A percentile compares a stretch with the other conserved stretches of the same genome.
These are phyloP conservation scores for Caenorhabditis becei DNA, from an alignment of 2,888 invertebrate genomes.

Conservation along the genomic window DNA sequence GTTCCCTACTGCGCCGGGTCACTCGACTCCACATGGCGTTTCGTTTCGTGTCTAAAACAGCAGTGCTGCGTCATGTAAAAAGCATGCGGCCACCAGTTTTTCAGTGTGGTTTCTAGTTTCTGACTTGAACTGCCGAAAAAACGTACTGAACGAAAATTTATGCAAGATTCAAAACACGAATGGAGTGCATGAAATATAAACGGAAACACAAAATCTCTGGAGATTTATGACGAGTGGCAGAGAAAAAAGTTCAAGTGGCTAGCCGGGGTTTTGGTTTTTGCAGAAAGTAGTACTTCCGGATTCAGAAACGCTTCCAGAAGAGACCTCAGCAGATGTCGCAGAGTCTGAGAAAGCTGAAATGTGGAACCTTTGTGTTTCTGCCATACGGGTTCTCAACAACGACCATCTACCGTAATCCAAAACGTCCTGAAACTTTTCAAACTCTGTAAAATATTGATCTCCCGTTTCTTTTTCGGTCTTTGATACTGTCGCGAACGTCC, in stretches of 20 bases:
- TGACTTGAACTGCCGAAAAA: neutral
- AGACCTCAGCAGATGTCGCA: too few relatives aligned
- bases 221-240: neutral
- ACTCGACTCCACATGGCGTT: neutral
- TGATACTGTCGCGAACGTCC: neutral
- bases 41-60: neutral
- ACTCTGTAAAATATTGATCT: neutral
- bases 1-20: neutral
- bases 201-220: neutral
- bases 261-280: neutral
- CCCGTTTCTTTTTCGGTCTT: constrained; percentile 1
- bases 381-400: too few relatives aligned
- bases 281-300: neutral
- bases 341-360: too few relatives aligned
- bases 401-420: too few relatives aligned
- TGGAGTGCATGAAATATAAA: neutral
- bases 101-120: neutral
- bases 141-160: neutral
- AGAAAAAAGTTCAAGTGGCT: neutral
- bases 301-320: too few relatives aligned
- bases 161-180: neutral
- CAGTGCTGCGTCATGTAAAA: neutral
- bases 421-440: neutral
- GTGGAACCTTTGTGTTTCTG: too few relatives aligned
- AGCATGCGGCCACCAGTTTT: neutral